Evolutionary conservation across 2,888 invertebrate species (phyloP), one percentile per base, ranked within the genome.

Genomic region (Digitonthophagus gazella): DNA sequence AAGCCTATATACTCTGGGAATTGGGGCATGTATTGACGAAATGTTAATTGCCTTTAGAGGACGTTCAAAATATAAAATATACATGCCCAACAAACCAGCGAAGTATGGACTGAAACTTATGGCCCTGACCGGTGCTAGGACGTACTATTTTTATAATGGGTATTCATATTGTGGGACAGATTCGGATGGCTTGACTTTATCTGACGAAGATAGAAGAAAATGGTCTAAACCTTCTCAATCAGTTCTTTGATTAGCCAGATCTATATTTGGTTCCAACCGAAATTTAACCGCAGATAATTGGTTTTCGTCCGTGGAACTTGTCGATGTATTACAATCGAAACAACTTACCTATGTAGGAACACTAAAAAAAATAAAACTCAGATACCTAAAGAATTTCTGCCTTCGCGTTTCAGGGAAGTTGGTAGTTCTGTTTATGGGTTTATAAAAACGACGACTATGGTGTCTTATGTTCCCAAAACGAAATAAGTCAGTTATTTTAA

Each of bases 381-480:
- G 69, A 75, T 69, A 73, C 75, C 54, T 74, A 73, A 66, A n/a
- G 20, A 67, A 11, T 61, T 61, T 18, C 15, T 67, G 5, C 61
- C 58, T 5, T 3, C 6, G 3, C 58, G 61, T 11, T 19, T 14
- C 2, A 58, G 61, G 19, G 19, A 67, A 64, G 61, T 64, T 11
- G 14, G 44, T 19, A 28, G 58, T 19, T 58, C 61, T 65, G 14
- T 70, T 6, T 75, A 72, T 71, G 74, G 70, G 6, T 75, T 75
- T 71, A 71, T 74, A 71, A 73, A 76, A 70, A 72, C 74, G 58
- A 67, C 70, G 6, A 74, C 76, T n/a, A 18, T 76, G 5, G 73
- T 78, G 20, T 78, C 77, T 56, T 75, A 76, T 66, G 68, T 73
- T 6, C 72, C 77, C 58, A 75, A 75, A 6, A 68, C 70, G 68